A percentile compares a stretch with the other conserved stretches of the same genome.
These are phyloP conservation scores for Pentalonia nigronervosa DNA, from an alignment of 1,140 invertebrate species.

Conservation along the genomic window DNA sequence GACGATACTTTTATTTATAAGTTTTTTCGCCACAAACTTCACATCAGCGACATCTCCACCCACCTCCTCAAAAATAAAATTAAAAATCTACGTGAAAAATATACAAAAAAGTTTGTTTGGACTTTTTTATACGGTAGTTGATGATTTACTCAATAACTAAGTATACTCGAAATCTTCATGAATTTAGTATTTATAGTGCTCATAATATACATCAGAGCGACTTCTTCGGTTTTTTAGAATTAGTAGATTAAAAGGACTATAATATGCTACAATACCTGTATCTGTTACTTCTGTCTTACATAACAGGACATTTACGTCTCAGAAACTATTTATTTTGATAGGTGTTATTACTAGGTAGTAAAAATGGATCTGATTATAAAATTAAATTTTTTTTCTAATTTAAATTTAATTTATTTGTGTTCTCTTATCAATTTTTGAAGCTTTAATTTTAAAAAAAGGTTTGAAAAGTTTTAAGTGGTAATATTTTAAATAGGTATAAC, in stretches of 20 bases:
- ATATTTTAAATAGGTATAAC: neutral
- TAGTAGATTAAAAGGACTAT: neutral
- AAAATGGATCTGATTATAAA: too few relatives aligned
- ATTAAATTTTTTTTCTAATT: too few relatives aligned
- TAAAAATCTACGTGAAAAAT: too few relatives aligned
- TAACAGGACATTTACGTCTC: neutral
- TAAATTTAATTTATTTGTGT: too few relatives aligned
- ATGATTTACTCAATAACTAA: neutral
- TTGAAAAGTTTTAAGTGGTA: neutral
- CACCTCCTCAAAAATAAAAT: too few relatives aligned
- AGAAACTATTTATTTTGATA: neutral
- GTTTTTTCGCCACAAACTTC: too few relatives aligned
- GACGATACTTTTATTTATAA: too few relatives aligned
- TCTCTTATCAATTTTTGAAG: neutral
- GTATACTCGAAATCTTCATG: neutral
- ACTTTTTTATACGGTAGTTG: too few relatives aligned
- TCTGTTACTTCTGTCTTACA: neutral
- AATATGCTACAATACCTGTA: neutral
- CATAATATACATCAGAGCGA: neutral
- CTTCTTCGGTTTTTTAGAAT: neutral
- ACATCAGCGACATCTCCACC: too few relatives aligned
- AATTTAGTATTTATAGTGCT: neutral
- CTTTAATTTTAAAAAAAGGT: neutral
- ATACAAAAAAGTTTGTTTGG: too few relatives aligned
- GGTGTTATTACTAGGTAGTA: neutral